phyloP scores from a whole-genome alignment of 1,140 invertebrate genomes.

The Apis dorsata region DNA sequence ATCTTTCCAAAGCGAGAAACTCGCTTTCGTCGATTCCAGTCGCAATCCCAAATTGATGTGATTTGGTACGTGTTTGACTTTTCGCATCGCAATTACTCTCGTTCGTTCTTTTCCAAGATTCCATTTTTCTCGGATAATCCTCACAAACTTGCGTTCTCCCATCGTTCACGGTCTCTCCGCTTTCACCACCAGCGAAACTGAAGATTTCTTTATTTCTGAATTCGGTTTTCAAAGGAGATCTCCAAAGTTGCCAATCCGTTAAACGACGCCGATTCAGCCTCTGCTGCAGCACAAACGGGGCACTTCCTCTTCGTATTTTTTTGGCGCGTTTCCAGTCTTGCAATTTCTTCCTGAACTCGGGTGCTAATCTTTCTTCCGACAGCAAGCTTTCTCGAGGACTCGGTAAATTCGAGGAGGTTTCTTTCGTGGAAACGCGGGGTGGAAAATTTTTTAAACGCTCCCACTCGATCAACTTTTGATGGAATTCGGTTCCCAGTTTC shows the following conservation, averaged over 20 bases:
- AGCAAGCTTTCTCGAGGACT: conserved; percentile 51
- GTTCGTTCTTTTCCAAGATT: conserved; percentile 82
- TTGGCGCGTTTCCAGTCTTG: conserved; percentile 92
- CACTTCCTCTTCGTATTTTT: conserved; percentile 77
- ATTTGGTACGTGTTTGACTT: conserved; percentile 15
- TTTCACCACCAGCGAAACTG: conserved; percentile 15
- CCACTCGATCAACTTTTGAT: conserved; percentile 87
- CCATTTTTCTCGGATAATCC: conserved; percentile 87
- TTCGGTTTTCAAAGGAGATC: conserved; percentile 63
- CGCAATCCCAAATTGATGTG: not conserved
- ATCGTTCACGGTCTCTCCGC: conserved; percentile 28
- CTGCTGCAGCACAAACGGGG: conserved; percentile 66
- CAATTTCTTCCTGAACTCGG: conserved; percentile 90
- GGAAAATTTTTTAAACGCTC: conserved; percentile 80
- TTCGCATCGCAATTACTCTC: conserved; percentile 38
- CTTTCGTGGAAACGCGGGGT: not conserved
- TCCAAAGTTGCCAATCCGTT: conserved; percentile 87
- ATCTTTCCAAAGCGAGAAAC: conserved; percentile 76
- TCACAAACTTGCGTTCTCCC: conserved; percentile 83
- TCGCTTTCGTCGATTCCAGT: conserved; percentile 74
- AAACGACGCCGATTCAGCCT: conserved; percentile 79
- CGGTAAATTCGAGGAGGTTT: not conserved
- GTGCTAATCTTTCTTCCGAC: conserved; percentile 85
- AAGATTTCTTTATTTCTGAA: conserved; percentile 25
- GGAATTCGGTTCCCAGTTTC: conserved; percentile 86